Conservation (phyloP, 2,888 invertebrate genomes). For the Iselma pallidipennis region DNA sequence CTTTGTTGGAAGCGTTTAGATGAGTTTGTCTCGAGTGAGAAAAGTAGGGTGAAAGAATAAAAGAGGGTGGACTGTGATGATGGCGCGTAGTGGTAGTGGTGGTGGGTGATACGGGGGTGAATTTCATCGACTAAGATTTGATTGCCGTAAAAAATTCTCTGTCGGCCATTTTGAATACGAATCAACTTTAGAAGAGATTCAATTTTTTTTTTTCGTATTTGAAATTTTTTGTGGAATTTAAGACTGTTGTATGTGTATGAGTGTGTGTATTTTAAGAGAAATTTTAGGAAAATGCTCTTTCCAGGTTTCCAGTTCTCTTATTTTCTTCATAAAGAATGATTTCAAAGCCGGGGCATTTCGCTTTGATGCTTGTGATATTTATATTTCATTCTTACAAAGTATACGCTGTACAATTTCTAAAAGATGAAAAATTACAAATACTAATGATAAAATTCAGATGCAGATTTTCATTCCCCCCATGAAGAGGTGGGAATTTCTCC, state of each 20-base stretch:
- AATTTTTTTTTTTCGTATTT: constrained; percentile 17
- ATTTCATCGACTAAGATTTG: constrained; percentile 51
- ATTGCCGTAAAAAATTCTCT: constrained; percentile 45
- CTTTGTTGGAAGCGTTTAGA: constrained; percentile 18
- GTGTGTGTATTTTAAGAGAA: too few species aligned
- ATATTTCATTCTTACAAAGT: constrained; percentile 32
- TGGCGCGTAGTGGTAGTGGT: constrained; percentile 47
- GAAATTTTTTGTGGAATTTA: not conserved
- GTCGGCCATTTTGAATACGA: not conserved
- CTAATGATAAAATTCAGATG: too few species aligned
- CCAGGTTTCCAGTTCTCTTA: constrained; percentile 39
- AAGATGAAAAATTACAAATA: too few species aligned
- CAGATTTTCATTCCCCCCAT: too few species aligned
- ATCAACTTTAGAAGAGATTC: not conserved
- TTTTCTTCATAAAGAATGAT: constrained; percentile 43
- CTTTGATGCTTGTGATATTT: constrained; percentile 43
- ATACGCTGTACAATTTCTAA: too few species aligned
- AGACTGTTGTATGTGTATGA: too few species aligned
- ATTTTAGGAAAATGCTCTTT: too few species aligned
- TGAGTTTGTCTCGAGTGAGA: constrained; percentile 50
- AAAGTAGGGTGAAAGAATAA: constrained; percentile 57
- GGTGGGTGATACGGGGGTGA: constrained; percentile 50
- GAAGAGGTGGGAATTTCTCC: not conserved
- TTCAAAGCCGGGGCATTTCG: constrained; percentile 41
- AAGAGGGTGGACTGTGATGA: constrained; percentile 42